Evolutionary conservation across 23 tunicate genomes (phyloP).

Genomic region (Ciona savignyi): DNA sequence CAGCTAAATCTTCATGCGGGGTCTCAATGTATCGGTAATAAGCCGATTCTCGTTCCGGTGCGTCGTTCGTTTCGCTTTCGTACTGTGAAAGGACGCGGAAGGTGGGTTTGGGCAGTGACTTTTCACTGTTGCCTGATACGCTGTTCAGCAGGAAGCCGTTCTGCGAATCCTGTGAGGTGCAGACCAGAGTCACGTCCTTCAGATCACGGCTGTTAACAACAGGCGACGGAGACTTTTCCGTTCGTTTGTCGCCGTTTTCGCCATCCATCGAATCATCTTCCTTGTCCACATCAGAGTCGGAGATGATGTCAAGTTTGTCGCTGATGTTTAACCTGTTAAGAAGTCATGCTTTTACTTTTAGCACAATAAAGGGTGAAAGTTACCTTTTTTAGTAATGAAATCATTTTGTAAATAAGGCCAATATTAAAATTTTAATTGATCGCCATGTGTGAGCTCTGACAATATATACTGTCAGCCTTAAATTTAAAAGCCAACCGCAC

Average conservation of each 20-base stretch:
- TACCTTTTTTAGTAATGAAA: no score
- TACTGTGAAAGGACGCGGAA: slow-evolving; percentile 45
- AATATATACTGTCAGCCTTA: no score
- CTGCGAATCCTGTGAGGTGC: background rate
- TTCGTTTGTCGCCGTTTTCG: slow-evolving; percentile 6
- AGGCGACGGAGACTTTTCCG: background rate
- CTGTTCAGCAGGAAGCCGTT: slow-evolving; percentile 4
- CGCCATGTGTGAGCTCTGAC: no score
- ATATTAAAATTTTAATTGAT: no score
- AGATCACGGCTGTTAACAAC: slow-evolving; percentile 44
- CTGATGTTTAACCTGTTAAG: slow-evolving; percentile 59
- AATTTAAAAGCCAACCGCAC: no score
- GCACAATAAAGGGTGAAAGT: no score
- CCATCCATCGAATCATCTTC: slow-evolving; percentile 30
- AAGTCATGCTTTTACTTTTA: no score
- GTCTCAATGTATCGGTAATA: slow-evolving; percentile 87
- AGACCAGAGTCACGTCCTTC: slow-evolving; percentile 32
- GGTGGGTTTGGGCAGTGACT: slow-evolving; percentile 56
- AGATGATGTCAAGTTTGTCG: slow-evolving; percentile 78
- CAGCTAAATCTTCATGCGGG: slow-evolving; percentile 70
- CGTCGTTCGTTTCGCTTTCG: slow-evolving; percentile 50
- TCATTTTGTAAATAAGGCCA: no score
- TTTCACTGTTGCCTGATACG: slow-evolving; percentile 5
- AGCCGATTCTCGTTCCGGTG: slow-evolving; percentile 49
- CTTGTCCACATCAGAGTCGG: slow-evolving; percentile 78